A percentile compares a stretch with the other conserved stretches of the same genome.
phyloP scores from a whole-genome alignment of 2,113 vertebrate species.

The Plectropomus leopardus region DNA sequence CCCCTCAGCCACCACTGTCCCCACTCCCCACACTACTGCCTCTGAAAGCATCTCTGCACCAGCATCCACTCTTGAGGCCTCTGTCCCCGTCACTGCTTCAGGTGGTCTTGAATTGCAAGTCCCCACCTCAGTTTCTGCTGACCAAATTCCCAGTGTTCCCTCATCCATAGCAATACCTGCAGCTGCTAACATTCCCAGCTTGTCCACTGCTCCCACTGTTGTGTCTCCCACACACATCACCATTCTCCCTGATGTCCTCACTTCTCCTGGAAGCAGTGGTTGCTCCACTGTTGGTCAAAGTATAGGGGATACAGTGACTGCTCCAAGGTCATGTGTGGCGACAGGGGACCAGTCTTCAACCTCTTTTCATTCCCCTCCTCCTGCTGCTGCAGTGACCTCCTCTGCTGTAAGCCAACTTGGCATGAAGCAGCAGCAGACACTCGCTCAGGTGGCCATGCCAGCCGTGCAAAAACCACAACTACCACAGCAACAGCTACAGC shows the following conservation, averaged over 20 bases:
- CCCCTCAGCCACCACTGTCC: conserved; percentile 44
- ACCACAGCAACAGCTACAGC: conserved; percentile 30
- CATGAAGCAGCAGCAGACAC: conserved; percentile 64
- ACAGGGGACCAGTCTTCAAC: conserved; percentile 48
- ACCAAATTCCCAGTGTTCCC: conserved; percentile 46
- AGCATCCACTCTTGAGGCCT: conserved; percentile 52
- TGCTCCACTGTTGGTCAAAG: conserved; percentile 55
- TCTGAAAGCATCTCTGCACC: conserved; percentile 68
- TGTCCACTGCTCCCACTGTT: conserved; percentile 39
- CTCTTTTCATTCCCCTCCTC: conserved; percentile 63
- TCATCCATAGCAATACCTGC: conserved; percentile 45
- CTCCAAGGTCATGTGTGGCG: conserved; percentile 47
- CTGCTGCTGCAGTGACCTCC: conserved; percentile 46
- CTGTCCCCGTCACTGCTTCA: conserved; percentile 47
- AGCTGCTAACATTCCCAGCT: conserved; percentile 39
- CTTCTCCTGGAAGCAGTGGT: conserved; percentile 57
- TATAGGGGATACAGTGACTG: conserved; percentile 52
- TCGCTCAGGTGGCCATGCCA: conserved; percentile 32
- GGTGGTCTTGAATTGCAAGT: conserved; percentile 39
- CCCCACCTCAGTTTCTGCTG: conserved; percentile 37
- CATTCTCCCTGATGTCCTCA: conserved; percentile 35
- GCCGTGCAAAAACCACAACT: conserved; percentile 43
- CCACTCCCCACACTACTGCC: conserved; percentile 37
- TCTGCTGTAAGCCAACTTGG: conserved; percentile 49
- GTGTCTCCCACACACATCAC: conserved; percentile 35